These are phyloP conservation scores for Calidris pygmaea DNA, from an alignment of 2,113 vertebrate genomes.

Conservation along the genomic window DNA sequence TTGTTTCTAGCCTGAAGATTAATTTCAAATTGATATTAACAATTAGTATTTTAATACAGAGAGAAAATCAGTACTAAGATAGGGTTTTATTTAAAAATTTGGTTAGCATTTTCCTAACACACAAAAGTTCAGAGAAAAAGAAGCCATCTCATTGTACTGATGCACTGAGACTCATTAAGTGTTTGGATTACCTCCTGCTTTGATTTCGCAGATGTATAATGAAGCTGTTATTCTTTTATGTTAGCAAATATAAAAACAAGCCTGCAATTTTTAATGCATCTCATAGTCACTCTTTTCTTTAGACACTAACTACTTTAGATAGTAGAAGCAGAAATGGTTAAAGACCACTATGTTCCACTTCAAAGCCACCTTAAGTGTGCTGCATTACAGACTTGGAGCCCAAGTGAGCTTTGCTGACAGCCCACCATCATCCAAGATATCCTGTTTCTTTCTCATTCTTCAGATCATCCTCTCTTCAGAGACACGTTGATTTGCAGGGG, in stretches of 20 bases:
- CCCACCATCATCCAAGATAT: not conserved
- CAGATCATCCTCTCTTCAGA: not conserved
- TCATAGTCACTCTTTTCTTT: not conserved
- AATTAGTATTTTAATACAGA: not conserved
- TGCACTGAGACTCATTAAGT: not conserved
- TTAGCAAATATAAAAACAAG: not conserved
- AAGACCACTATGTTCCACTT: not conserved
- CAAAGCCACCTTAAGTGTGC: not conserved
- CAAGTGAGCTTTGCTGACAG: not conserved
- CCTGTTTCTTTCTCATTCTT: not conserved
- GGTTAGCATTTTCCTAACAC: not conserved
- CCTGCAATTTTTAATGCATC: not conserved
- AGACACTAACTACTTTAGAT: not conserved
- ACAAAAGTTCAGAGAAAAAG: not conserved
- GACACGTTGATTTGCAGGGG: not conserved
- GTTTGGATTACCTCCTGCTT: not conserved
- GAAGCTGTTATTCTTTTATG: not conserved
- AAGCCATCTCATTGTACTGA: not conserved
- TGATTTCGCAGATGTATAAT: not conserved
- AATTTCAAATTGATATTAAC: not conserved
- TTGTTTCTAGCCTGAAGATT: not conserved
- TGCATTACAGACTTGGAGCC: not conserved
- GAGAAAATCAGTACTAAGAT: not conserved
- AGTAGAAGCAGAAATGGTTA: not conserved
- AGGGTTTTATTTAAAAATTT: not conserved